Evolutionary conservation across 2,113 vertebrate species (phyloP), one percentile per base, ranked within the genome.

Genomic region (Pavo muticus): DNA sequence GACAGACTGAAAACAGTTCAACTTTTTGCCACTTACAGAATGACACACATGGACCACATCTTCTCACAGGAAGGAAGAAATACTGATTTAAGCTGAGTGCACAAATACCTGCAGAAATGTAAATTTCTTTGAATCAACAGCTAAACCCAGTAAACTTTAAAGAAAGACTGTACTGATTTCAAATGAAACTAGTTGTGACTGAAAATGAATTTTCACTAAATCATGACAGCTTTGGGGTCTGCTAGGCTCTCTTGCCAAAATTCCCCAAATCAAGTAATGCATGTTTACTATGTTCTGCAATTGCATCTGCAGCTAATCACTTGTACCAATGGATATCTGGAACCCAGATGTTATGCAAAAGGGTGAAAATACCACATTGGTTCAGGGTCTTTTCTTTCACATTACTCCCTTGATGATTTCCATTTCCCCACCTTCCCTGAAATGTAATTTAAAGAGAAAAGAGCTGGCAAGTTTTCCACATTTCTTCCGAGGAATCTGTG

Each of bases 321-420:
- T 44, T 54, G 75, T 73, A 79, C 45, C 72, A 60, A 4, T 75
- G 76, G 68, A 44, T 91, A 91, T 95, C 88, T 95, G 88, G 93
- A 82, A 59, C 48, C 50, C 93, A 93, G 84, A 88, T 94, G 93
- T 95, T 91, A 61, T 0, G 25, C 60, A 61, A 74, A 91, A 63
- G 59, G 25, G 42, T 84, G 44, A 71, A 88, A 94, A 82, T 45
- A 92, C 39, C 50, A 39, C 79, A 67, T 35, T 84, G 44, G 60
- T 67, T 84, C 67, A 37, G 61, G 50, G 32, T 54, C 57, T 90
- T 40, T 67, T 60, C 83, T 75, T 87, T 70, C 47, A 74, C 50
- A 57, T 60, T 47, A 69, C 63, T 90, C 93, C 81, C 72, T 91
- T 88, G 84, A 67, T 73, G 76, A 68, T 84, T 91, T 42, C 78